These are phyloP conservation scores for Bostrychus sinensis DNA, from an alignment of 2,113 vertebrate genomes.

Conservation along the genomic window DNA sequence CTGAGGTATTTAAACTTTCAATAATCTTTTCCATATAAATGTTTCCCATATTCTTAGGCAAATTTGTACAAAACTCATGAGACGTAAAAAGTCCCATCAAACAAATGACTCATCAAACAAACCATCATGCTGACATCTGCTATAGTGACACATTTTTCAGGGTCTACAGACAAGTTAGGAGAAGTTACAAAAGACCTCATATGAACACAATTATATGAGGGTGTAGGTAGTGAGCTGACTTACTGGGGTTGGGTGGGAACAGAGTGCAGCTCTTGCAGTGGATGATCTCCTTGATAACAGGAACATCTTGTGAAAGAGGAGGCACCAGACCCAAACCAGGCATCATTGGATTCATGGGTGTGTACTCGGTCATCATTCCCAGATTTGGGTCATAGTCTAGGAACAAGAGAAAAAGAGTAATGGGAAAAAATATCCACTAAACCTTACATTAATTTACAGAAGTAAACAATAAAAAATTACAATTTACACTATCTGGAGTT, in stretches of 20 bases:
- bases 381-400: conserved; percentile 92
- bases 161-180: not conserved
- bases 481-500: too few species aligned
- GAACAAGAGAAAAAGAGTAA: conserved; percentile 10
- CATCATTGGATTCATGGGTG: conserved; percentile 93
- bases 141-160: conserved; percentile 2
- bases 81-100: too few species aligned
- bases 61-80: not conserved
- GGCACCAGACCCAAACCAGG: conserved; percentile 91
- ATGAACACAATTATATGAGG: too few species aligned
- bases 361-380: conserved; percentile 93
- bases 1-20: conserved; percentile 47
- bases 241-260: conserved; percentile 96
- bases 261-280: conserved; percentile 97
- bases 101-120: not conserved
- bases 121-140: conserved; percentile 3
- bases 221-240: conserved; percentile 48
- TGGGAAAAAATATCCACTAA: too few species aligned
- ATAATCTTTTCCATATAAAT: conserved; percentile 32
- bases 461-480: too few species aligned
- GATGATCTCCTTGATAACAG: conserved; percentile 93
- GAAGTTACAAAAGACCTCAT: not conserved
- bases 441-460: too few species aligned
- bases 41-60: not conserved
- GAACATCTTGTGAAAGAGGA: conserved; percentile 87